Base-by-base conservation (phyloP, 2,888 invertebrate species). In the Spisula solida region DNA sequence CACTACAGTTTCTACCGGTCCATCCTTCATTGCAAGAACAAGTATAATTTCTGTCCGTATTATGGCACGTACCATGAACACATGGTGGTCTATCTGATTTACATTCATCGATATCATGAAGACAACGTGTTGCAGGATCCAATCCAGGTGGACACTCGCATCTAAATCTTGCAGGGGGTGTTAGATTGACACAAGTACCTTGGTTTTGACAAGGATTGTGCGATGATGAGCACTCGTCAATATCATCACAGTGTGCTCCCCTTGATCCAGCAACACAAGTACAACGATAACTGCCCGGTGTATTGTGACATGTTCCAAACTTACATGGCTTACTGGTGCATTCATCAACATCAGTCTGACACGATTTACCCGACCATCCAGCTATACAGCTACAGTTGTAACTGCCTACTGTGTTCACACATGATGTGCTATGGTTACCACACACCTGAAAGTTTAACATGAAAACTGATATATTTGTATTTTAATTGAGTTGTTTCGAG, bases 341-440 rank as follows among this genome's bases (percentile, higher is more conserved):
- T 79, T 88, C 88, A 31, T 92, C 56, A 0, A 88, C 55, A 55
- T 89, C 87, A 70, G 25, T 66, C 2, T 88, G 56, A 83, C 91
- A 91, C 20, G 48, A 87, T 20, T 48, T 75, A 25, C 91, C 91
- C 29, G 66, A 80, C 87, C 87, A 91, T 0, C 87, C 91, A 10
- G 60, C 5, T 10, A 4, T 5, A 66, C 60, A 66, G 60, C 0
- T 25, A 66, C 60, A 66, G 25, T 14, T 75, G 31, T 34, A 75
- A 34, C 31, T 14, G 31, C 75, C 75, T 2, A 4, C 31, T 75
- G 18, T 66, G 25, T 66, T 66, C 25, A 66, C 25, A 66, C 60
- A 66, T 25, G 60, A 25, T 66, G 60, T 66, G 25, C 60, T 66
- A 25, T 60, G 60, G 60, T 60, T 60, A 60, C 60, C 60, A 66